These are phyloP conservation scores for Aselliscus stoliczkanus DNA, from an alignment of 2,797 vertebrate genomes.

Conservation along the genomic window DNA sequence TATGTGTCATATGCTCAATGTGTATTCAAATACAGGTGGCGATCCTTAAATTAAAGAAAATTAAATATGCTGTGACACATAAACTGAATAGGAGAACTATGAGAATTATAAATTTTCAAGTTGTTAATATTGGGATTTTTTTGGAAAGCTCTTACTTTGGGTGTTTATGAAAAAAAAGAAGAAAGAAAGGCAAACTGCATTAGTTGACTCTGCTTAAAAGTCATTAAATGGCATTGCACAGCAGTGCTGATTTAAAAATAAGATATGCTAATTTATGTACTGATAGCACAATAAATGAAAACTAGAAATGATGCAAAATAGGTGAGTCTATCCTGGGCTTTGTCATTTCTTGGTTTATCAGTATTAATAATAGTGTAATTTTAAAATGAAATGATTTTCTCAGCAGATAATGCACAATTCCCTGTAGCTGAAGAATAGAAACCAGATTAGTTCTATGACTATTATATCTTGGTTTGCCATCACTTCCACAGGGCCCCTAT, in stretches of 20 bases:
- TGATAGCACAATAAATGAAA: conserved; percentile 44
- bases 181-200: not conserved
- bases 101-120: not conserved
- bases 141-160: conserved; percentile 28
- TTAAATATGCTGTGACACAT: not conserved
- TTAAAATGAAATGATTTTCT: conserved; percentile 58
- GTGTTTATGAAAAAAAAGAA: not conserved
- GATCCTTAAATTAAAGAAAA: conserved; percentile 1
- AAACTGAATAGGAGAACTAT: not conserved
- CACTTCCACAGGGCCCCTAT: not conserved
- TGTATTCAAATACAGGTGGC: not conserved
- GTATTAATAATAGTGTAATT: conserved; percentile 64
- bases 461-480: not conserved
- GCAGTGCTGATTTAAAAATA: conserved; percentile 54
- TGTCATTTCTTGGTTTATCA: conserved; percentile 53
- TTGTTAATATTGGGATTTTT: not conserved
- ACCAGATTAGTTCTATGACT: not conserved
- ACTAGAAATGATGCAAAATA: conserved; percentile 40
- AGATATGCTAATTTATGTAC: conserved; percentile 56
- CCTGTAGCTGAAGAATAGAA: not conserved
- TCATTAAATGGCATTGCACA: not conserved
- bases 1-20: not conserved
- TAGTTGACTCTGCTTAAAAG: conserved; percentile 36
- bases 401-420: conserved; percentile 34
- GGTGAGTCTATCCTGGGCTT: conserved; percentile 2